Evolutionary conservation across 2,113 vertebrate genomes (phyloP).

Genomic region (Tetrax tetrax): DNA sequence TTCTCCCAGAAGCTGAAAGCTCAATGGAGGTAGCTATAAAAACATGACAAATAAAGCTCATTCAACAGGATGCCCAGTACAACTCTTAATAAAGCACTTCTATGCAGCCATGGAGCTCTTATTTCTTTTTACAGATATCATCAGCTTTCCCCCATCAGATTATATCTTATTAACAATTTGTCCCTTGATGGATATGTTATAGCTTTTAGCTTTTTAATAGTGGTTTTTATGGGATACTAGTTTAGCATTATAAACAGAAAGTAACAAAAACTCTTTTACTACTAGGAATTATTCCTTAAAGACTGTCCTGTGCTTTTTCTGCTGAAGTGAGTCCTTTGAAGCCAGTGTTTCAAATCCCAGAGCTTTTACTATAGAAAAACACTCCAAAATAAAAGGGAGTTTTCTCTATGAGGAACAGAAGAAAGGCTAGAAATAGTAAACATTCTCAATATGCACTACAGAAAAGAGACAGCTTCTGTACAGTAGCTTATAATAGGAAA

Average conservation of each 20-base stretch:
- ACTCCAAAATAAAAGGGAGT: not conserved
- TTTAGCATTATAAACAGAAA: constrained; percentile 1
- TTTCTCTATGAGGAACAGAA: not conserved
- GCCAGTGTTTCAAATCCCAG: constrained; percentile 1
- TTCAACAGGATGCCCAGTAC: not conserved
- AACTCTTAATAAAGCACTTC: not conserved
- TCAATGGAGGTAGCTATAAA: not conserved
- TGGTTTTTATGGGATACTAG: not conserved
- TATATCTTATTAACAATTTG: not conserved
- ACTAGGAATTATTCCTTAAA: constrained; percentile 1
- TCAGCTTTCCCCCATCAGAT: not conserved
- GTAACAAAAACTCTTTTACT: not conserved
- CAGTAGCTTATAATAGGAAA: not conserved
- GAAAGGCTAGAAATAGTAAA: not conserved
- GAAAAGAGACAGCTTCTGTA: not conserved
- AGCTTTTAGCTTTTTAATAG: not conserved
- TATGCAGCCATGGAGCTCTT: not conserved
- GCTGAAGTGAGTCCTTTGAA: not conserved
- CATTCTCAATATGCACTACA: not conserved
- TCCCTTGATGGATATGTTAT: not conserved
- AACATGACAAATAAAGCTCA: constrained; percentile 16
- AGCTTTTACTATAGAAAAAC: not conserved
- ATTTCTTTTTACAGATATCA: not conserved
- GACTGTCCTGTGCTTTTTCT: not conserved
- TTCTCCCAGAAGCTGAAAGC: not conserved